These are phyloP conservation scores for Cisticola juncidis DNA, from an alignment of 2,113 vertebrate species.

Conservation along the genomic window DNA sequence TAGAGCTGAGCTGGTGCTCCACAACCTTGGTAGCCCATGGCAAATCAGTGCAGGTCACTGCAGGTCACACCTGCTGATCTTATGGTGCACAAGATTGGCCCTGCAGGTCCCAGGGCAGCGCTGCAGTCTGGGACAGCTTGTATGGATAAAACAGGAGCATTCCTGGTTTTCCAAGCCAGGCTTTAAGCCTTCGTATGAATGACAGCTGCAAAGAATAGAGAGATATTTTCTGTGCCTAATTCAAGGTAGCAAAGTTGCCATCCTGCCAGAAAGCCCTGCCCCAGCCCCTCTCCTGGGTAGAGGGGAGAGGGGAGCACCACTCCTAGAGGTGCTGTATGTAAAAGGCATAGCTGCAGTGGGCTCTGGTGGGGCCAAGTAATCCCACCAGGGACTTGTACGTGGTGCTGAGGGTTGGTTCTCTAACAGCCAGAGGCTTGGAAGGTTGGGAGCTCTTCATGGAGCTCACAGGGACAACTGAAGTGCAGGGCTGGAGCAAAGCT, in stretches of 20 bases:
- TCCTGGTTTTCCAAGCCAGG: neutral
- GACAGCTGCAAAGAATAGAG: neutral
- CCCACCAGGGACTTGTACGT: fast-evolving
- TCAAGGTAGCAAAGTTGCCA: neutral
- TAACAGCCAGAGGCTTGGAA: neutral
- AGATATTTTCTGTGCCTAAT: neutral
- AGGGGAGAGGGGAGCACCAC: too few species aligned
- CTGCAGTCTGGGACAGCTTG: neutral
- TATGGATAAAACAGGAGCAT: neutral
- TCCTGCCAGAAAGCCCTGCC: neutral
- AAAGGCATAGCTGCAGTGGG: neutral
- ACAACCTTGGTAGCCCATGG: fast-evolving
- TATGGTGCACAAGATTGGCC: neutral
- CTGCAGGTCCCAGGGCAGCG: neutral
- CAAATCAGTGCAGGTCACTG: neutral
- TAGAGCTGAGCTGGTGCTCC: neutral
- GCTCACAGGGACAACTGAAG: neutral
- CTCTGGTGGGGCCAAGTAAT: neutral
- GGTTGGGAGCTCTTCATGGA: neutral
- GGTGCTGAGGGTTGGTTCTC: neutral
- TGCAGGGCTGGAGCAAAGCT: neutral
- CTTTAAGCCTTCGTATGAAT: neutral
- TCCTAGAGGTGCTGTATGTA: neutral
- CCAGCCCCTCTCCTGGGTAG: neutral
- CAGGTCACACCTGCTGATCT: neutral